These are phyloP conservation scores for Drymodes brunneopygia DNA, from an alignment of 2,113 vertebrate species.

Conservation along the genomic window DNA sequence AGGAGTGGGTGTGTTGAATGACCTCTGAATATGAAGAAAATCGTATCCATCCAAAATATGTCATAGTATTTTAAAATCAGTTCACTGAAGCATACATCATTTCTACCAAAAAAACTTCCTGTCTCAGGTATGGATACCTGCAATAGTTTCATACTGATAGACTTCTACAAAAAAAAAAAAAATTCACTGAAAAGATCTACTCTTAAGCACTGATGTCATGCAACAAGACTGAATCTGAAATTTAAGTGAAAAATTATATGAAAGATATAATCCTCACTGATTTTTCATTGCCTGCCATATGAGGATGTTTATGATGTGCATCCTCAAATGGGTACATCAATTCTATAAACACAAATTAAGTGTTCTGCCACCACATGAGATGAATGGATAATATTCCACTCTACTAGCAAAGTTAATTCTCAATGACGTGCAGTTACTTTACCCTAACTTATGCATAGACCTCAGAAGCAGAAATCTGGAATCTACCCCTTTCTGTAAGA, in stretches of 20 bases:
- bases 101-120: background rate
- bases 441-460: background rate
- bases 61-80: background rate
- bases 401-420: background rate
- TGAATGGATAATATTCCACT: background rate
- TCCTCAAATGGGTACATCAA: background rate
- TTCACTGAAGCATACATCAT: background rate
- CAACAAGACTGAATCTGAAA: background rate
- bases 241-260: background rate
- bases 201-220: background rate
- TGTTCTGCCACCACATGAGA: background rate
- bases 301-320: background rate
- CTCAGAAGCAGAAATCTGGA: background rate
- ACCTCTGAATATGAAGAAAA: background rate
- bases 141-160: background rate
- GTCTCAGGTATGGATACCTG: background rate
- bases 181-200: background rate
- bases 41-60: background rate
- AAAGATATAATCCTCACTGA: background rate
- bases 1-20: background rate
- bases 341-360: background rate
- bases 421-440: background rate
- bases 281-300: background rate
- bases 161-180: background rate
- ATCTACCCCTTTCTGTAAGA: background rate